Percentiles rank a stretch among this genome's conserved stretches.
phyloP scores from a whole-genome alignment of 35 echinoderm and acorn worm species.

The Lytechinus pictus region DNA sequence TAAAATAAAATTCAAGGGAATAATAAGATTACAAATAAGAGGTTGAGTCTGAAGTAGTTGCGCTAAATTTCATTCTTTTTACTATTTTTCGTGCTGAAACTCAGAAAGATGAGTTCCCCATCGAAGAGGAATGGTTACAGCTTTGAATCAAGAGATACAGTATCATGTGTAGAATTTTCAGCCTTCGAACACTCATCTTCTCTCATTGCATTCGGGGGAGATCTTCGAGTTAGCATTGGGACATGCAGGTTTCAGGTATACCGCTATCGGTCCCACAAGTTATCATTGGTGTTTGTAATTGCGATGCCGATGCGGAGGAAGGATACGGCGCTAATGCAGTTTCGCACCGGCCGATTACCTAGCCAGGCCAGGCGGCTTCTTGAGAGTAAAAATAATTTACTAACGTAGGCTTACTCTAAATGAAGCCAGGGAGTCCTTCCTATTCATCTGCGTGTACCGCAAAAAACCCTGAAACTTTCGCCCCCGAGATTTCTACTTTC shows the following conservation, averaged over 20 bases:
- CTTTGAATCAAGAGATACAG: constrained; percentile 56
- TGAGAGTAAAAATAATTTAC: neutral
- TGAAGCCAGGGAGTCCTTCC: no score
- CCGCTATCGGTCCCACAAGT: neutral
- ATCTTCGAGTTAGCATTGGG: constrained; percentile 62
- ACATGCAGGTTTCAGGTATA: constrained; percentile 66
- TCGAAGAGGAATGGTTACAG: constrained; percentile 27
- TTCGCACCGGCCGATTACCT: no score
- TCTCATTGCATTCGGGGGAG: constrained; percentile 57
- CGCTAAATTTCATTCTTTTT: no score
- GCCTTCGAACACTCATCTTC: constrained; percentile 49
- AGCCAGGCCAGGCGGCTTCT: no score
- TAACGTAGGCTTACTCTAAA: no score
- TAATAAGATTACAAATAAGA: no score
- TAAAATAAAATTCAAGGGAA: neutral
- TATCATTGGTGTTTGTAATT: neutral
- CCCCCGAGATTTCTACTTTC: no score
- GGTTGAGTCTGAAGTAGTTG: no score
- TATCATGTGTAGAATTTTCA: constrained; percentile 65
- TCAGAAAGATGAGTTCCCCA: neutral
- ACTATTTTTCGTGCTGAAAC: neutral
- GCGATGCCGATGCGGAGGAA: neutral
- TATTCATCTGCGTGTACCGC: no score
- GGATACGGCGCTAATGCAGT: no score
- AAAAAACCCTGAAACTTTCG: no score